Conservation (phyloP, 2,113 vertebrate genomes). For the Oxyura jamaicensis region DNA sequence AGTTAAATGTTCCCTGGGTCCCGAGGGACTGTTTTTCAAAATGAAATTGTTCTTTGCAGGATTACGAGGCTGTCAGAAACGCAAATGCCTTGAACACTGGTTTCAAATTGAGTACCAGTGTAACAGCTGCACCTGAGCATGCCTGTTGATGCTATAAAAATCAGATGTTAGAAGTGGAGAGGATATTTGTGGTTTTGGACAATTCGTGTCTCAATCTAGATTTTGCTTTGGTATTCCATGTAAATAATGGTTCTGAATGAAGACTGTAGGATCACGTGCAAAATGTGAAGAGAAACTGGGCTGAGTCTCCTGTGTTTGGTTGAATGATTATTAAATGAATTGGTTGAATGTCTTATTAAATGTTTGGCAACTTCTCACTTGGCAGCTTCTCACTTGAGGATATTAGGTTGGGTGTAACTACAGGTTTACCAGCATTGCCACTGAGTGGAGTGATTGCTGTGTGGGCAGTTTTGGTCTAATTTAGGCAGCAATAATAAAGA, state of each 20-base stretch:
- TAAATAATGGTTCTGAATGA: background rate
- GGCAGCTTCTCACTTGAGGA: background rate
- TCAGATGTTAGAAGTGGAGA: background rate
- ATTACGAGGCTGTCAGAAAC: background rate
- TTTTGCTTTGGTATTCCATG: background rate
- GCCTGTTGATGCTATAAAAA: background rate
- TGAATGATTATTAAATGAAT: background rate
- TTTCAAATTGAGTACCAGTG: fast-evolving
- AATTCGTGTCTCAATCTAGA: background rate
- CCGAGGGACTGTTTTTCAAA: background rate
- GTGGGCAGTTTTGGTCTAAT: conserved; percentile 13
- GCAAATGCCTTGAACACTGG: fast-evolving
- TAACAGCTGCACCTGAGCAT: background rate
- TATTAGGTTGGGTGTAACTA: conserved; percentile 44
- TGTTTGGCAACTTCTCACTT: background rate
- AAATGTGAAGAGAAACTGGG: background rate
- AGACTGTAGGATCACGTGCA: background rate
- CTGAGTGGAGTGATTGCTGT: background rate
- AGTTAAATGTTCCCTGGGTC: background rate
- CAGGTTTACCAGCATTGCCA: conserved; percentile 46
- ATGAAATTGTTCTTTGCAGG: background rate
- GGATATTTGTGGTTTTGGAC: background rate
- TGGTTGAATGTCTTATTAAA: background rate
- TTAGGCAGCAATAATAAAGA: background rate
- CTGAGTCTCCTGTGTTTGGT: background rate